phyloP scores from a whole-genome alignment of 2,888 invertebrate species.

The Oligia strigilis region DNA sequence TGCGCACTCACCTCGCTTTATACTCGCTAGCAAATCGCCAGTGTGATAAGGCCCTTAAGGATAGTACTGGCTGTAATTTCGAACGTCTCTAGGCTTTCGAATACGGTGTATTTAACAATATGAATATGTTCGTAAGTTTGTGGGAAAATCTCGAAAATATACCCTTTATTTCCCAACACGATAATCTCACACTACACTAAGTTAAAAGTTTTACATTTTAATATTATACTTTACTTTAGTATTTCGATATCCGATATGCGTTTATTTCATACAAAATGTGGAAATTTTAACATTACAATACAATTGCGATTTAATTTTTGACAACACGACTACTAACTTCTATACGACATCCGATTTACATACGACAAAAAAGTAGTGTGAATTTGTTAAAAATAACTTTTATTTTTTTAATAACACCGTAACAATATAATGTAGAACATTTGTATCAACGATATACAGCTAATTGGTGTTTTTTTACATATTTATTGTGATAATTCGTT shows the following conservation, averaged over 20 bases:
- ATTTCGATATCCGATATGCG: slow-evolving; percentile 54
- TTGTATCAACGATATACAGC: slow-evolving; percentile 37
- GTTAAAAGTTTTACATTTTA: slow-evolving; percentile 16
- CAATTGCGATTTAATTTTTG: slow-evolving; percentile 19
- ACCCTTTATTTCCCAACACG: slow-evolving; percentile 20
- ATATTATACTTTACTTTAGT: slow-evolving; percentile 21
- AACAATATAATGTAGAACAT: slow-evolving; percentile 32
- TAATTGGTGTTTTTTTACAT: slow-evolving; percentile 49
- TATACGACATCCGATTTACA: slow-evolving; percentile 27
- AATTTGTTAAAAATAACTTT: slow-evolving; percentile 35
- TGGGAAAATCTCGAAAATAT: slow-evolving; percentile 24
- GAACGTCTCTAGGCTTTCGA: neutral
- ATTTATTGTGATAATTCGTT: slow-evolving; percentile 27
- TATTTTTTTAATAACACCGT: slow-evolving; percentile 1
- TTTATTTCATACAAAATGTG: slow-evolving; percentile 58
- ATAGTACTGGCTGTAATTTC: neutral
- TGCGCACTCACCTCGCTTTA: too few relatives aligned
- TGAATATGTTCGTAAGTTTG: neutral
- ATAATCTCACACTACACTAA: slow-evolving; percentile 16
- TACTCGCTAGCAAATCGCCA: too few relatives aligned
- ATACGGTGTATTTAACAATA: too few relatives aligned
- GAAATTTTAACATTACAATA: slow-evolving; percentile 40
- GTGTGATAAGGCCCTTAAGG: too few relatives aligned
- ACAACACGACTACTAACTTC: slow-evolving; percentile 37
- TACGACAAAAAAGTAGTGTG: slow-evolving; percentile 19